A percentile compares a stretch with the other conserved stretches of the same genome.
phyloP scores from a whole-genome alignment of 2,113 vertebrate genomes.

The Myocastor coypus region DNA sequence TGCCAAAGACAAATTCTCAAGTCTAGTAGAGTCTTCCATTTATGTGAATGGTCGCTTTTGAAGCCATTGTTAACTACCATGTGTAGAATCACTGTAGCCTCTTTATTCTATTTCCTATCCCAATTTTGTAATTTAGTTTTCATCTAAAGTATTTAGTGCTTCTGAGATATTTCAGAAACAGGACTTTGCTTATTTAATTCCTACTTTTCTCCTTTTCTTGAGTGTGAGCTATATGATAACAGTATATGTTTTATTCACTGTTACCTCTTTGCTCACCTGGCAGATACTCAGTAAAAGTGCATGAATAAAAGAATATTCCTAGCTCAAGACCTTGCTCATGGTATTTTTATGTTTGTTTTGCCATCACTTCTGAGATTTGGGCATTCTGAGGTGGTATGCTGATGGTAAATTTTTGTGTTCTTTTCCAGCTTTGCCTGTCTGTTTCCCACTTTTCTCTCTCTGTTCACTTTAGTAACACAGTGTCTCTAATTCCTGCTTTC shows the following conservation, averaged over 20 bases:
- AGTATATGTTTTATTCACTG: constrained; percentile 16
- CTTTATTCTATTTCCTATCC: neutral
- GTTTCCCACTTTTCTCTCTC: neutral
- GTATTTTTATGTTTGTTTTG: neutral
- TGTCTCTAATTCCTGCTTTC: neutral
- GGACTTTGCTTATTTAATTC: neutral
- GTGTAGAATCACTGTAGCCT: neutral
- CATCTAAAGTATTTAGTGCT: neutral
- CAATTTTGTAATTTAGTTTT: neutral
- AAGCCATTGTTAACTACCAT: neutral
- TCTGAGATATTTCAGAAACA: neutral
- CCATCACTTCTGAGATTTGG: neutral
- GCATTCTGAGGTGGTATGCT: neutral
- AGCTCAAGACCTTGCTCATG: neutral
- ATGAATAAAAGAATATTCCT: neutral
- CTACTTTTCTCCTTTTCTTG: neutral
- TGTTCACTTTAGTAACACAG: neutral
- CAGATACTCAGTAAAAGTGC: neutral
- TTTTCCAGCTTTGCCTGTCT: neutral
- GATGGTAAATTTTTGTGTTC: neutral
- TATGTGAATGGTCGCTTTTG: neutral
- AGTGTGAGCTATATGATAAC: neutral
- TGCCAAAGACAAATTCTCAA: neutral
- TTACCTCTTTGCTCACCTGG: neutral
- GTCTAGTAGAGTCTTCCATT: neutral